These are phyloP conservation scores for Strigamia maritima DNA, from an alignment of 2,888 invertebrate genomes.

Conservation along the genomic window DNA sequence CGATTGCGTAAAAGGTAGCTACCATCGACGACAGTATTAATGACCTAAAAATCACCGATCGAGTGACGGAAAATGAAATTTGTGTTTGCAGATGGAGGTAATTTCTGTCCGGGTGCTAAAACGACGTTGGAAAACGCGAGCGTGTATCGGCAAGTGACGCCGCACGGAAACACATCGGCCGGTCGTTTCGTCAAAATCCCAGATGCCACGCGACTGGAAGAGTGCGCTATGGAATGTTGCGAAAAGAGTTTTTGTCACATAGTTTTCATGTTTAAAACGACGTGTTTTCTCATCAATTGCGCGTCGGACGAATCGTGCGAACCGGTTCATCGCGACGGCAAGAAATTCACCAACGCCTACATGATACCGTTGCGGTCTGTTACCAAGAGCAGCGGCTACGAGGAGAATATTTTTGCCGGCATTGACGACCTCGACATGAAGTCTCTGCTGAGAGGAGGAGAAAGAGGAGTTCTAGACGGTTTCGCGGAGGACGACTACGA, in stretches of 20 bases:
- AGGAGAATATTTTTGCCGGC: neutral
- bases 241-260: slow-evolving; percentile 68
- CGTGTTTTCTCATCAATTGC: slow-evolving; percentile 61
- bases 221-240: slow-evolving; percentile 69
- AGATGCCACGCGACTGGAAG: slow-evolving; percentile 49
- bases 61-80: neutral
- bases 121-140: slow-evolving; percentile 12
- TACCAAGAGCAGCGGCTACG: slow-evolving; percentile 3
- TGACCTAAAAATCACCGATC: no score
- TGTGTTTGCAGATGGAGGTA: neutral
- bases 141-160: slow-evolving; percentile 36
- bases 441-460: neutral
- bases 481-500: neutral
- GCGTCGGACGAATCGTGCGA: slow-evolving; percentile 43
- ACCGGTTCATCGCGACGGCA: slow-evolving; percentile 44
- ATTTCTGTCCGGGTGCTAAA: neutral
- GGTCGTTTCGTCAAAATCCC: slow-evolving; percentile 9
- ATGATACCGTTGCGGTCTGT: slow-evolving; percentile 44
- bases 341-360: slow-evolving; percentile 44
- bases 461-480: no score
- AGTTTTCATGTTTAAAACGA: slow-evolving; percentile 69
- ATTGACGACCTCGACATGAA: slow-evolving; percentile 6
- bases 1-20: neutral
- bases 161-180: slow-evolving; percentile 33
- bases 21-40: no score